Percentiles rank a stretch among this genome's conserved stretches.
These are phyloP conservation scores for Dromiciops gliroides DNA, from an alignment of 2,113 vertebrate genomes.

Conservation along the genomic window DNA sequence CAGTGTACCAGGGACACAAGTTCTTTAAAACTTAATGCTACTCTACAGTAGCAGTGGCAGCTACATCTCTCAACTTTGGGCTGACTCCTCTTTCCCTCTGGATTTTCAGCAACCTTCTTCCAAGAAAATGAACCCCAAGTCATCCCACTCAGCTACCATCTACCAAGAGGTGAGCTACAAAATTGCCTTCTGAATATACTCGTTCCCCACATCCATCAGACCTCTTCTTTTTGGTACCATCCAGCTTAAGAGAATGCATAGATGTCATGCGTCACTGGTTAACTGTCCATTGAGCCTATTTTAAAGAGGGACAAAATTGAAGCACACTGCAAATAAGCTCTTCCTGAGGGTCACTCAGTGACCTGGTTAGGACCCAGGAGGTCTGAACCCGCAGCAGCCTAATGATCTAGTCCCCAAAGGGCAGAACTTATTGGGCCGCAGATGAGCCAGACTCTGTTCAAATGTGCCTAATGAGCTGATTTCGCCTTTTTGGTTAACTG, in stretches of 20 bases:
- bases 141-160: not conserved
- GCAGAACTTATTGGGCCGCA: not conserved
- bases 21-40: not conserved
- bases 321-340: not conserved
- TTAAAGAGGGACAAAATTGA: not conserved
- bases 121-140: not conserved
- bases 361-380: not conserved
- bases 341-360: not conserved
- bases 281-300: not conserved
- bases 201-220: not conserved
- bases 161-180: constrained; percentile 65
- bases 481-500: not conserved
- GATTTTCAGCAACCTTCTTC: constrained; percentile 53
- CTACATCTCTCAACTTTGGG: not conserved
- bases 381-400: not conserved
- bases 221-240: not conserved
- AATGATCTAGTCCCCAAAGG: not conserved
- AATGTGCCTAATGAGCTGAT: not conserved
- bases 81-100: constrained; percentile 26
- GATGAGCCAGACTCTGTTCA: not conserved
- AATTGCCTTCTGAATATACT: not conserved
- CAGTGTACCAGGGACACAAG: too few species aligned
- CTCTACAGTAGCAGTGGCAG: not conserved
- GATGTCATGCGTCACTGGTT: not conserved
- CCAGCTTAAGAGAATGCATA: not conserved